These are phyloP conservation scores for Acrocyrtus sp. DNA, from an alignment of 2,888 invertebrate species.

Conservation along the genomic window DNA sequence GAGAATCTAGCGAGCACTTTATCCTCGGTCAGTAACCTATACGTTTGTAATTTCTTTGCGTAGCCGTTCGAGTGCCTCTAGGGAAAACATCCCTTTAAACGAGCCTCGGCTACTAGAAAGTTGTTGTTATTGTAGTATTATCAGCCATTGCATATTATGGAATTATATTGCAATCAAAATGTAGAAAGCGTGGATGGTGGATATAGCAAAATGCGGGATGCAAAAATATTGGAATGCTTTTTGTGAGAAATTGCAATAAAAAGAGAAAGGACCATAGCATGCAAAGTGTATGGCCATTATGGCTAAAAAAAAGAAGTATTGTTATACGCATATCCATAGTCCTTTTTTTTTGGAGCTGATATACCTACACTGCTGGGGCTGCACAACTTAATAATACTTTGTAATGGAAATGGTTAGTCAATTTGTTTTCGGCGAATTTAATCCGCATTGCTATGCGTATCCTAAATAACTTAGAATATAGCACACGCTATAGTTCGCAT, in stretches of 20 bases:
- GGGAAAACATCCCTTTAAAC: constrained; percentile 41
- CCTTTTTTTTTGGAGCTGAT: too few relatives aligned
- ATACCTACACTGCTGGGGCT: too few relatives aligned
- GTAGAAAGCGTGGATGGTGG: too few relatives aligned
- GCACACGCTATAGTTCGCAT: too few relatives aligned
- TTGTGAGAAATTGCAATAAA: neutral
- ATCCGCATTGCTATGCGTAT: neutral
- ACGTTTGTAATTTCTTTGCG: constrained; percentile 40
- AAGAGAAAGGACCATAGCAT: neutral
- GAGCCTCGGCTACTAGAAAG: neutral
- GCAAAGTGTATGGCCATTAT: neutral
- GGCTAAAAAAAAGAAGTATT: too few relatives aligned
- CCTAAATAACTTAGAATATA: too few relatives aligned
- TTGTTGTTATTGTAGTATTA: neutral
- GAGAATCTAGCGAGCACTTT: constrained; percentile 14
- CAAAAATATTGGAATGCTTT: neutral
- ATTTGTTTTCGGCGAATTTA: neutral
- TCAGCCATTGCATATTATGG: neutral
- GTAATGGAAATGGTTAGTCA: neutral
- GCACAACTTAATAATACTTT: neutral
- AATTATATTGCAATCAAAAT: too few relatives aligned
- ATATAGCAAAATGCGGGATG: neutral
- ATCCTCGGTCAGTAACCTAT: constrained; percentile 26
- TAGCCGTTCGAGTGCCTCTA: constrained; percentile 25
- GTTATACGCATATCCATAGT: too few relatives aligned